Conservation (phyloP, 1,140 invertebrate species). For the Heliconius nattereri region DNA sequence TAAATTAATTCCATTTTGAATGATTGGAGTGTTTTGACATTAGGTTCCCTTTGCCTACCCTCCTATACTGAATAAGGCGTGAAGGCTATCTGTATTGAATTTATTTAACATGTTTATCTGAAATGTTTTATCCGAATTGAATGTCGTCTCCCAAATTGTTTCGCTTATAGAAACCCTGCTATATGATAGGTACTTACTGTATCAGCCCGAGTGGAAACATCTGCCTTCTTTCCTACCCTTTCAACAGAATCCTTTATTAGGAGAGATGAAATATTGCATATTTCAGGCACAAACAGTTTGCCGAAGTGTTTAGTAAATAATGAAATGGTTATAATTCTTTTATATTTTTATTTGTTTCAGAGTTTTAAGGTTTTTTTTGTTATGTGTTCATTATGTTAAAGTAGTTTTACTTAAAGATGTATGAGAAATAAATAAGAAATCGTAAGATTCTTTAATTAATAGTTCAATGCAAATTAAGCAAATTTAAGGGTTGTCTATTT, state of each 20-base stretch:
- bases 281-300: constrained; percentile 57
- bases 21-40: too few species aligned
- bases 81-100: background rate
- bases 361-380: too few species aligned
- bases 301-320: constrained; percentile 41
- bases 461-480: too few species aligned
- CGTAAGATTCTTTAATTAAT: too few species aligned
- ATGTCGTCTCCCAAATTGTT: constrained; percentile 11
- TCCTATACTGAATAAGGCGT: too few species aligned
- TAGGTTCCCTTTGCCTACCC: too few species aligned
- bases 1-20: too few species aligned
- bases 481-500: too few species aligned
- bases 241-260: constrained; percentile 61
- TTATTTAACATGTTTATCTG: background rate
- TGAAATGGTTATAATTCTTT: background rate
- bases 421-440: too few species aligned
- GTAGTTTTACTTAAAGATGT: too few species aligned
- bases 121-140: constrained; percentile 7
- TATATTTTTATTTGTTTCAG: background rate
- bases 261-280: constrained; percentile 66
- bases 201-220: constrained; percentile 40
- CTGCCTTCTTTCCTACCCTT: constrained; percentile 48
- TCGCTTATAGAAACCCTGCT: constrained; percentile 11
- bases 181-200: constrained; percentile 28
- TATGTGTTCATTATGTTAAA: too few species aligned